phyloP scores from a whole-genome alignment of 2,797 vertebrate genomes.

The Sebastes nivosus region DNA sequence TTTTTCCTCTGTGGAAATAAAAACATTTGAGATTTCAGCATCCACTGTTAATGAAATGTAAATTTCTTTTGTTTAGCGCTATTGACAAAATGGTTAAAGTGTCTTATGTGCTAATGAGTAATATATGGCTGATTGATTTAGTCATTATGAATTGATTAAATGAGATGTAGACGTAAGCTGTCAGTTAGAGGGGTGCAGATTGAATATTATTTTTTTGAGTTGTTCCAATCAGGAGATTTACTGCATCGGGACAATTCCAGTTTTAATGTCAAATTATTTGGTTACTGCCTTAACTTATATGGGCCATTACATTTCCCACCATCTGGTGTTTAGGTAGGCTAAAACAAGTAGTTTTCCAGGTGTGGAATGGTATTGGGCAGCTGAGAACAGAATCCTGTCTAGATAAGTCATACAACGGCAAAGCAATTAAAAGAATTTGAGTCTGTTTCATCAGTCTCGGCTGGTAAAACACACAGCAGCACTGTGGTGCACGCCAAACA shows the following conservation, averaged over 20 bases:
- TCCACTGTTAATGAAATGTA: slow-evolving; percentile 26
- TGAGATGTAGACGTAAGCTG: slow-evolving; percentile 21
- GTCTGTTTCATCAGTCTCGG: slow-evolving; percentile 1
- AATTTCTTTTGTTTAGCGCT: slow-evolving; percentile 21
- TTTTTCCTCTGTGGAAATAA: slow-evolving; percentile 12
- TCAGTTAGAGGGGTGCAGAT: not conserved
- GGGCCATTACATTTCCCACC: not conserved
- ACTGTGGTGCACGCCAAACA: slow-evolving; percentile 6
- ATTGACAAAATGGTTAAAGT: slow-evolving; percentile 23
- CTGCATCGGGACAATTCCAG: not conserved
- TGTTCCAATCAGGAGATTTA: not conserved
- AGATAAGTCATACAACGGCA: not conserved
- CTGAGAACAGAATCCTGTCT: not conserved
- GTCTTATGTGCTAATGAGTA: slow-evolving; percentile 25
- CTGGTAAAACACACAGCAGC: slow-evolving; percentile 2
- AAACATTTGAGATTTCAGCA: slow-evolving; percentile 11
- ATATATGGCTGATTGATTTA: slow-evolving; percentile 34
- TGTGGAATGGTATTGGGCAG: not conserved
- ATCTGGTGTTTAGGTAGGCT: not conserved
- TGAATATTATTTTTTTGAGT: not conserved
- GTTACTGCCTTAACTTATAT: not conserved
- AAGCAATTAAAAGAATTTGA: slow-evolving; percentile 21
- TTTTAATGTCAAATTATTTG: not conserved
- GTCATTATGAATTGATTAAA: slow-evolving; percentile 24
- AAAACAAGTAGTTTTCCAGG: not conserved